Evolutionary conservation across 2,888 invertebrate genomes (phyloP).

Genomic region (Euplexia lucipara): DNA sequence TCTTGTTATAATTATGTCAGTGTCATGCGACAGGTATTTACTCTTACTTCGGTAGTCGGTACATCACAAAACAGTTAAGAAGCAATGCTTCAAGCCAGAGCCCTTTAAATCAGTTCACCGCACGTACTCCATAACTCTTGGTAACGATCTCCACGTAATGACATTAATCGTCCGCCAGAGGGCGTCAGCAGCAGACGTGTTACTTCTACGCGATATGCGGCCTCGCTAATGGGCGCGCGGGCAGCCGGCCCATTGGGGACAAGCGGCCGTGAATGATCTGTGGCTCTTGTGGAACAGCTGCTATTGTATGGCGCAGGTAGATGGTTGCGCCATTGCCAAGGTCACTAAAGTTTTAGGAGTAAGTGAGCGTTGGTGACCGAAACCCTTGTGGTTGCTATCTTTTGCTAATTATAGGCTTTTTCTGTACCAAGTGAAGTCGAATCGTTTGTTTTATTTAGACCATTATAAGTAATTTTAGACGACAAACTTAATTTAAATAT

Average conservation of each 20-base stretch:
- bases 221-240: constrained; percentile 20
- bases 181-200: constrained; percentile 41
- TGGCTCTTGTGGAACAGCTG: constrained; percentile 30
- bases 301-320: background rate
- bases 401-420: background rate
- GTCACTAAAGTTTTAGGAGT: background rate
- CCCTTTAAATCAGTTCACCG: constrained; percentile 17
- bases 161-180: constrained; percentile 33
- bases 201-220: constrained; percentile 37
- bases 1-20: too few relatives aligned
- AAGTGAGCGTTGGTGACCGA: background rate
- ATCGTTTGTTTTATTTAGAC: too few relatives aligned
- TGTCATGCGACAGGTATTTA: background rate
- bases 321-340: background rate
- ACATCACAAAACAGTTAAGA: constrained; percentile 20
- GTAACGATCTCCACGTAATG: constrained; percentile 34
- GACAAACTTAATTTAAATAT: too few relatives aligned
- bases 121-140: constrained; percentile 27
- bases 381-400: background rate
- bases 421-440: too few relatives aligned
- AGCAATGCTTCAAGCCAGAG: constrained; percentile 10
- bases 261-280: constrained; percentile 56
- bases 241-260: constrained; percentile 35
- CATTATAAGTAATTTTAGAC: too few relatives aligned
- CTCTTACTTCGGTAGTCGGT: too few relatives aligned